These are phyloP conservation scores for Macrotus californicus DNA, from an alignment of 2,113 vertebrate genomes.

Conservation along the genomic window DNA sequence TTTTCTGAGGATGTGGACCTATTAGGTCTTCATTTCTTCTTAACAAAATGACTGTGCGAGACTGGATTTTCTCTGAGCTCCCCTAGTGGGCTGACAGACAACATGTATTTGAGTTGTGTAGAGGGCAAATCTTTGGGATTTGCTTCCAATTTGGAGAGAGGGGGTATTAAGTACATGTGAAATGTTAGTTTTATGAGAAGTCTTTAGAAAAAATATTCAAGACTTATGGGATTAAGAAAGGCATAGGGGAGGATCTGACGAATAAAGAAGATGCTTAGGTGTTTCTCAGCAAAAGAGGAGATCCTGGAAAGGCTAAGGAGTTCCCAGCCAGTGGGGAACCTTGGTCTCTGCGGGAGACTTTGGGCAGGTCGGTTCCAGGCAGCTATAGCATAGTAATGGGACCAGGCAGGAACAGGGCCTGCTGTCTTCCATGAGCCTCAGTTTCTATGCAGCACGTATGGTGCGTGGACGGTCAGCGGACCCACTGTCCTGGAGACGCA, in stretches of 20 bases:
- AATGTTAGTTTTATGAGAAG: not conserved
- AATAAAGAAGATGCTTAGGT: not conserved
- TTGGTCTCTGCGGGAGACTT: not conserved
- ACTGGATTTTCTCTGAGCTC: not conserved
- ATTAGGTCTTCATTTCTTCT: not conserved
- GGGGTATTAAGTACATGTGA: not conserved
- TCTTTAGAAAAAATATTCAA: not conserved
- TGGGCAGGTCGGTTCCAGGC: not conserved
- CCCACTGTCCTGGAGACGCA: not conserved
- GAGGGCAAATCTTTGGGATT: not conserved
- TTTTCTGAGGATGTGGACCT: not conserved
- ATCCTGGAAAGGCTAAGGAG: not conserved
- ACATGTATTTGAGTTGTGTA: not conserved
- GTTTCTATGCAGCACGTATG: not conserved
- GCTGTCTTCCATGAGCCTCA: not conserved
- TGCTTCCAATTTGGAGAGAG: not conserved
- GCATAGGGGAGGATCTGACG: not conserved
- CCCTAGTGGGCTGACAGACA: not conserved
- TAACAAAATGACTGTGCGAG: not conserved
- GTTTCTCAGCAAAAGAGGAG: not conserved
- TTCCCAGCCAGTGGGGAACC: not conserved
- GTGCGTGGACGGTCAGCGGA: accelerated
- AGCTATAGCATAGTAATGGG: not conserved
- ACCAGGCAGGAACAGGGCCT: not conserved
- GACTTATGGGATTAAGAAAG: not conserved